Percentiles rank a stretch among this genome's conserved stretches.
These are phyloP conservation scores for Hyposmocoma kahamanoa DNA, from an alignment of 1,140 invertebrate genomes.

Conservation along the genomic window DNA sequence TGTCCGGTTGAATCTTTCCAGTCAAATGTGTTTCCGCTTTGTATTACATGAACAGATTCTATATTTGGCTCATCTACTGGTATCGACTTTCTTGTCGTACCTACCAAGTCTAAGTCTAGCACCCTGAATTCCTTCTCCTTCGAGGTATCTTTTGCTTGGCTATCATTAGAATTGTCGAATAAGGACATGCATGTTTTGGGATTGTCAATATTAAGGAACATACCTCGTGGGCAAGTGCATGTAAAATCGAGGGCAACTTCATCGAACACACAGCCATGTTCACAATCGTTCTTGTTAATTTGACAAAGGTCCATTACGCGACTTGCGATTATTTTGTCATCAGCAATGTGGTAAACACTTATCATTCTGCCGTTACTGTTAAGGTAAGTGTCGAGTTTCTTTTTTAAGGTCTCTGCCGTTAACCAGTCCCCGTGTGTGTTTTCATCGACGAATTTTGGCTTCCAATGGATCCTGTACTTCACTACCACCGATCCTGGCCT, in stretches of 20 bases:
- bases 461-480: constrained; percentile 78
- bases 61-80: constrained; percentile 38
- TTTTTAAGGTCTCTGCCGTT: constrained; percentile 64
- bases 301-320: constrained; percentile 83
- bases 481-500: constrained; percentile 78
- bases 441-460: constrained; percentile 67
- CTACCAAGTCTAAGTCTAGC: constrained; percentile 29
- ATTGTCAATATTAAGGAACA: constrained; percentile 53
- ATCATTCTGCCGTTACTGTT: constrained; percentile 70
- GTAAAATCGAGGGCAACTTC: constrained; percentile 75
- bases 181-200: constrained; percentile 48
- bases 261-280: constrained; percentile 84
- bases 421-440: constrained; percentile 69
- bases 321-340: constrained; percentile 60
- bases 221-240: constrained; percentile 81
- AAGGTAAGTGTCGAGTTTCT: constrained; percentile 67
- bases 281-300: constrained; percentile 82
- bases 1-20: constrained; percentile 45
- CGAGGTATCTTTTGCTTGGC: constrained; percentile 11
- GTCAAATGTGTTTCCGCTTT: constrained; percentile 37
- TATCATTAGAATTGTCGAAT: constrained; percentile 14
- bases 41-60: constrained; percentile 44
- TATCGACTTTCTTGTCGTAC: constrained; percentile 21
- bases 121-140: constrained; percentile 26
- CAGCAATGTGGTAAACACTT: constrained; percentile 71